Conservation (phyloP, 2,797 vertebrate genomes). For the Sarcophilus harrisii region DNA sequence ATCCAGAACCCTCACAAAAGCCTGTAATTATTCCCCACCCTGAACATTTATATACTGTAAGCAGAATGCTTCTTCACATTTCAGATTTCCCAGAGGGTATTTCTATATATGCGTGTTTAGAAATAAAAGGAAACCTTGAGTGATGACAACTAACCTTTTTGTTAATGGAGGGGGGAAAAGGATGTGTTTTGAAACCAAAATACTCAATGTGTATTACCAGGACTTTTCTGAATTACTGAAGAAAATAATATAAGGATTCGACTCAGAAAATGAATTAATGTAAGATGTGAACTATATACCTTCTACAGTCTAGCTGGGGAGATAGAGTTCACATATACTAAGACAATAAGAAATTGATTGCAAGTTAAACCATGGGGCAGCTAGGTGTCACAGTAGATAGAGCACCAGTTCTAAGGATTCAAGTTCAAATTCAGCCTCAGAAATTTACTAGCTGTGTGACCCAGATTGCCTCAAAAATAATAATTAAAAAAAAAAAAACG, state of each 20-base stretch:
- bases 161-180: neutral
- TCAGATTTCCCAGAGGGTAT: slow-evolving; percentile 51
- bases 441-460: neutral
- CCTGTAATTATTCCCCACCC: slow-evolving; percentile 73
- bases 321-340: neutral
- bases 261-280: neutral
- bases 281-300: neutral
- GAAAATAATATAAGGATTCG: neutral
- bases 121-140: neutral
- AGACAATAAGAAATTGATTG: neutral
- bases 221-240: slow-evolving; percentile 4
- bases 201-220: neutral
- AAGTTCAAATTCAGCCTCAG: neutral
- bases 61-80: slow-evolving; percentile 4
- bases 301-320: neutral
- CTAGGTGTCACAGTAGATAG: neutral
- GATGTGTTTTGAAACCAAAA: slow-evolving; percentile 24
- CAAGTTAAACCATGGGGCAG: neutral
- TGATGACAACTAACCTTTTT: slow-evolving; percentile 44
- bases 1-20: slow-evolving; percentile 43
- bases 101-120: slow-evolving; percentile 26
- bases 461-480: neutral
- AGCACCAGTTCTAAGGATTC: neutral
- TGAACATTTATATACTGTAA: slow-evolving; percentile 28
- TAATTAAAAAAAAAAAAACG: neutral